Percentiles rank a stretch among this genome's conserved stretches.
phyloP scores from a whole-genome alignment of 2,113 vertebrate genomes.

The human (Homo sapiens) region DNA sequence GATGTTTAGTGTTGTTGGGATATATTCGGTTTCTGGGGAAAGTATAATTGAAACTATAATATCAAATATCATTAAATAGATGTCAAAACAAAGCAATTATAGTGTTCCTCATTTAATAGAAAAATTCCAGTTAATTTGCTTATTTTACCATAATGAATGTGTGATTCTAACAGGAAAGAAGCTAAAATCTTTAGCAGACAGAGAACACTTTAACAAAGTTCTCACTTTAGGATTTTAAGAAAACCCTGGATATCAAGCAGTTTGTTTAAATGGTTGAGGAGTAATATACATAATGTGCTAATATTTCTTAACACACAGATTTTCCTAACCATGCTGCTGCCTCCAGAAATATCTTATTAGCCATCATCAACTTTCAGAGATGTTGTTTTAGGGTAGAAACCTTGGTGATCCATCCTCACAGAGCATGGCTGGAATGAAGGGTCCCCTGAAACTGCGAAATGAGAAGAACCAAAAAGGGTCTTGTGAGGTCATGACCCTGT shows the following conservation, averaged over 20 bases:
- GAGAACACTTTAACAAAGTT: background rate
- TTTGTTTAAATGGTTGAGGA: background rate
- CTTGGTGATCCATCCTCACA: background rate
- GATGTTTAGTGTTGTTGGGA: background rate
- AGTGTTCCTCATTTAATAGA: conserved; percentile 26
- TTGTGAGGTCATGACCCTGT: conserved; percentile 57
- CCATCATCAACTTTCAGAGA: conserved; percentile 15
- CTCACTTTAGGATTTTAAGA: background rate
- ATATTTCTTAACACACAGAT: conserved; percentile 2
- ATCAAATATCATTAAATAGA: conserved; percentile 31
- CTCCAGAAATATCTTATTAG: conserved; percentile 52
- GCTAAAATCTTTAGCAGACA: conserved; percentile 5
- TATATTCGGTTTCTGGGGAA: conserved; percentile 32
- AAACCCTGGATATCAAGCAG: background rate
- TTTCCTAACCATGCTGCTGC: conserved; percentile 18
- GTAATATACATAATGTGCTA: background rate
- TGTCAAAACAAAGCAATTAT: conserved; percentile 37
- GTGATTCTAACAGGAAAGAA: background rate
- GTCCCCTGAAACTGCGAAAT: conserved; percentile 30
- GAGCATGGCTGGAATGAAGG: conserved; percentile 25
- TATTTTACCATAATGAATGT: conserved; percentile 22
- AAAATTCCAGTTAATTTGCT: background rate
- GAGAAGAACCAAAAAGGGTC: background rate
- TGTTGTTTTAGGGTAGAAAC: conserved; percentile 38
- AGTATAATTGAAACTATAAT: conserved; percentile 24